These are phyloP conservation scores for Platyrinchus mystaceus DNA, from an alignment of 2,797 vertebrate species.

Conservation along the genomic window DNA sequence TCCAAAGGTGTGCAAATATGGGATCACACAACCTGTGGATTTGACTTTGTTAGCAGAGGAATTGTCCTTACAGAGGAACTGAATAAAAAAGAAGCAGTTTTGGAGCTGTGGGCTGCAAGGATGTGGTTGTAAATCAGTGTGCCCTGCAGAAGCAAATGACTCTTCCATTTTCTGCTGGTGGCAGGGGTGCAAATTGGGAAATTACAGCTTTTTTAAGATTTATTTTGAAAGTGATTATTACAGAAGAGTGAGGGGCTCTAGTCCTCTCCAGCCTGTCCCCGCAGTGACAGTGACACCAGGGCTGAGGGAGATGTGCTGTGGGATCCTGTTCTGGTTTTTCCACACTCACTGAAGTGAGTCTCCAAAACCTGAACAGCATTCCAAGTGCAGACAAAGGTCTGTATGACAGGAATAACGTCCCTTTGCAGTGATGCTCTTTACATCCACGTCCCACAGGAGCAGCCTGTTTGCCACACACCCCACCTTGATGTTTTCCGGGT, in stretches of 20 bases:
- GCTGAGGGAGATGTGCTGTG: neutral
- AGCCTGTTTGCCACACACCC: neutral
- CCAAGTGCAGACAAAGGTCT: neutral
- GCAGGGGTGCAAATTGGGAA: neutral
- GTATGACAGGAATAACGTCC: neutral
- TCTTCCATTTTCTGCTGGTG: neutral
- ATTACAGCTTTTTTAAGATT: neutral
- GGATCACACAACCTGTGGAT: accelerated
- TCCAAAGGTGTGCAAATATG: neutral
- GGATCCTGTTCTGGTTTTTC: neutral
- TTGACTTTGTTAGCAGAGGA: neutral
- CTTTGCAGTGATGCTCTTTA: accelerated
- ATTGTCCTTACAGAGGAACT: neutral
- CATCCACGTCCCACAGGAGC: neutral
- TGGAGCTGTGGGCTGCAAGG: neutral
- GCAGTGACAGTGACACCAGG: neutral
- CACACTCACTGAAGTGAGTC: neutral
- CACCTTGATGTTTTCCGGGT: neutral
- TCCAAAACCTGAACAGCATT: neutral
- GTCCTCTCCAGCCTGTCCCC: neutral
- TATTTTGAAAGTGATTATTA: neutral
- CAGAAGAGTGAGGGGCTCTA: neutral
- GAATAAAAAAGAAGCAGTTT: neutral
- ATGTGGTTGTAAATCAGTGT: accelerated
- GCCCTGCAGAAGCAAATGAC: neutral